Conservation (phyloP, 1,140 invertebrate species). For the Diabrotica undecimpunctata region DNA sequence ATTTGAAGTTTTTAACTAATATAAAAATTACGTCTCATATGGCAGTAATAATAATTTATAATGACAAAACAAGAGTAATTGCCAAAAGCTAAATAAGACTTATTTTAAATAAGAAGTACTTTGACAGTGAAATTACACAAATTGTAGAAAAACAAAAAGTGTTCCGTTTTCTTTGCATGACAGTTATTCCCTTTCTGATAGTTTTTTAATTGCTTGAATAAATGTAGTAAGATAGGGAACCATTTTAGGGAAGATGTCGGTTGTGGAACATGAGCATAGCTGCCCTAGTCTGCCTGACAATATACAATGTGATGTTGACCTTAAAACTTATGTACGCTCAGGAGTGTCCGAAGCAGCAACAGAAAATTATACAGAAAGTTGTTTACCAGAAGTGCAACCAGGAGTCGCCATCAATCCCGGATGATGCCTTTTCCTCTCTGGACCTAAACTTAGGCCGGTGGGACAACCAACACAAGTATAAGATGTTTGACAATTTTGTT, state of each 20-base stretch:
- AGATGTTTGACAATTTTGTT: slow-evolving; percentile 69
- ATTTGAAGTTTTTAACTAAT: too few species aligned
- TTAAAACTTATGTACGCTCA: slow-evolving; percentile 59
- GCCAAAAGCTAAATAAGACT: too few species aligned
- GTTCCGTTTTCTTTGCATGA: too few species aligned
- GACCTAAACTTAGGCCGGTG: slow-evolving; percentile 66
- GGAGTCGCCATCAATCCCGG: slow-evolving; percentile 24
- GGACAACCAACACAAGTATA: slow-evolving; percentile 66
- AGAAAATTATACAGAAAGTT: slow-evolving; percentile 23
- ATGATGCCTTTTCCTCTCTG: slow-evolving; percentile 52
- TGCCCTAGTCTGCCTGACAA: slow-evolving; percentile 58
- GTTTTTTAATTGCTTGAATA: too few species aligned
- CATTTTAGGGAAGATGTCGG: slow-evolving; percentile 51
- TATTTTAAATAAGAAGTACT: too few species aligned
- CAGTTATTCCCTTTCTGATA: too few species aligned
- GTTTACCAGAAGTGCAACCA: slow-evolving; percentile 33
- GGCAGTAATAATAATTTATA: too few species aligned
- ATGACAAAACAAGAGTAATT: too few species aligned
- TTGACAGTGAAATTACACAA: too few species aligned
- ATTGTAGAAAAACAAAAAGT: too few species aligned
- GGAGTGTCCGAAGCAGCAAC: slow-evolving; percentile 43
- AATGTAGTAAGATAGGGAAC: neutral
- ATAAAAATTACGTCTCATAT: too few species aligned
- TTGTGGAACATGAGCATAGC: slow-evolving; percentile 66
- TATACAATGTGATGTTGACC: slow-evolving; percentile 68